A percentile compares a stretch with the other conserved stretches of the same genome.
These are phyloP conservation scores for Ardeotis arabs DNA, from an alignment of 2,113 vertebrate genomes.

Conservation along the genomic window DNA sequence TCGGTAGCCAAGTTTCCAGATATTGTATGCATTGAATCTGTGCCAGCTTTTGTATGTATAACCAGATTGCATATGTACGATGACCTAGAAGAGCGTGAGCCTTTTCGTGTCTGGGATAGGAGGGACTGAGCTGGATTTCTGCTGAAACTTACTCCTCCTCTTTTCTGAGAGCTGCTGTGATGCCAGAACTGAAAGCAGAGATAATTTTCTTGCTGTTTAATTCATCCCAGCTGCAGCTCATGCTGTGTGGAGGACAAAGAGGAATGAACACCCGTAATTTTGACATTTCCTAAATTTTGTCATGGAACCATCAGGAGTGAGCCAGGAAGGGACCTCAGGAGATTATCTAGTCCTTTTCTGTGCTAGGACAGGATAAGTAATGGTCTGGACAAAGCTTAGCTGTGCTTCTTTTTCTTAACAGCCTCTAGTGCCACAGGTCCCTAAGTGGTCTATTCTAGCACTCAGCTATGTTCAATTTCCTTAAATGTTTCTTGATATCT, in stretches of 20 bases:
- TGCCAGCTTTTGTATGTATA: not conserved
- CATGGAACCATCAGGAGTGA: not conserved
- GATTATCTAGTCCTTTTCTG: not conserved
- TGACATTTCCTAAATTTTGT: slow-evolving; percentile 2
- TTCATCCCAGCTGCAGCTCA: slow-evolving; percentile 2
- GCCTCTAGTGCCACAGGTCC: not conserved
- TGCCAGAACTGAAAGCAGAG: not conserved
- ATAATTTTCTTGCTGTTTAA: slow-evolving; percentile 12
- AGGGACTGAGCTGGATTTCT: not conserved
- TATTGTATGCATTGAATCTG: not conserved
- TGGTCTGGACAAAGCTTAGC: not conserved
- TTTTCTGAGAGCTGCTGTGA: not conserved
- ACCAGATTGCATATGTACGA: not conserved
- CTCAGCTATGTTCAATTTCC: not conserved
- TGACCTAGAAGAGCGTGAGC: not conserved
- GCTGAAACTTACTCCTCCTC: not conserved
- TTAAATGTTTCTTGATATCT: not conserved
- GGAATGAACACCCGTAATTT: not conserved
- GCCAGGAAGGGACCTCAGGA: not conserved
- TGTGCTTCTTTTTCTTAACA: not conserved
- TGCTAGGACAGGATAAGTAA: not conserved
- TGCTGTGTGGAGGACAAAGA: slow-evolving; percentile 1
- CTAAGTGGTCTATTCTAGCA: not conserved
- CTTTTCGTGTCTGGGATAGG: not conserved
- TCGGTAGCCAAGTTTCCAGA: not conserved